A percentile compares a stretch with the other conserved stretches of the same genome.
These are phyloP conservation scores for Acanthopleura granulata DNA, from an alignment of 2,888 invertebrate genomes.

Conservation along the genomic window DNA sequence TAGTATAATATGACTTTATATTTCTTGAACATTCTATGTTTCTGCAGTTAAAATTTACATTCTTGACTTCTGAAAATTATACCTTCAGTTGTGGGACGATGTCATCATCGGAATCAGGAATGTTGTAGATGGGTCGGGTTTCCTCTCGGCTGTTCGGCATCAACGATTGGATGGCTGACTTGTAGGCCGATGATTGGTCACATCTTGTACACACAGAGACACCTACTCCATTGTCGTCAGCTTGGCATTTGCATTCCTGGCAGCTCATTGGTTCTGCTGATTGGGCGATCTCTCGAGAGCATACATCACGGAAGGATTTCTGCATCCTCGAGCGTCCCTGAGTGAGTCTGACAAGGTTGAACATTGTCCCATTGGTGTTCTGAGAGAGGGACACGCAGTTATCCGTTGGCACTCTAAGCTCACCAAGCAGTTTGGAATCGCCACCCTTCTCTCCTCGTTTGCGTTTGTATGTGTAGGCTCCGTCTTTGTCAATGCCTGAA, in stretches of 20 bases:
- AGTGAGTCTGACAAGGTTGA: conserved; percentile 72
- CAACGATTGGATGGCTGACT: background rate
- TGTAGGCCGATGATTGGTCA: conserved; percentile 23
- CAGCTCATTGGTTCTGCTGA: conserved; percentile 66
- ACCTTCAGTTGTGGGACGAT: background rate
- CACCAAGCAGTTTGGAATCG: conserved; percentile 77
- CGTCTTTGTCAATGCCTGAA: conserved; percentile 78
- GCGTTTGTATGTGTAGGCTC: background rate
- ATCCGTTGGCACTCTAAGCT: conserved; percentile 58
- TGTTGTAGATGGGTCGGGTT: background rate
- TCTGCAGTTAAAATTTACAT: too few species aligned
- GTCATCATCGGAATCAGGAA: conserved; percentile 3
- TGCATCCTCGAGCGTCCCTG: conserved; percentile 41
- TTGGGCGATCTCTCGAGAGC: conserved; percentile 62
- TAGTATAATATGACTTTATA: too few species aligned
- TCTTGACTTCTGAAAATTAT: too few species aligned
- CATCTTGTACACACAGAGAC: conserved; percentile 64
- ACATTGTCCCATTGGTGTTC: conserved; percentile 78
- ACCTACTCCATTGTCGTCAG: conserved; percentile 68
- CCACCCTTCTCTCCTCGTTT: conserved; percentile 73
- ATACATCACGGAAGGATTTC: conserved; percentile 65
- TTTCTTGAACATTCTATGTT: too few species aligned
- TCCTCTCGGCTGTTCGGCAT: background rate
- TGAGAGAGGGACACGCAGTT: conserved; percentile 78
- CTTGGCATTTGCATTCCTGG: conserved; percentile 70